Evolutionary conservation across 2,797 vertebrate species (phyloP).

Genomic region (Atherinosoma microstoma): DNA sequence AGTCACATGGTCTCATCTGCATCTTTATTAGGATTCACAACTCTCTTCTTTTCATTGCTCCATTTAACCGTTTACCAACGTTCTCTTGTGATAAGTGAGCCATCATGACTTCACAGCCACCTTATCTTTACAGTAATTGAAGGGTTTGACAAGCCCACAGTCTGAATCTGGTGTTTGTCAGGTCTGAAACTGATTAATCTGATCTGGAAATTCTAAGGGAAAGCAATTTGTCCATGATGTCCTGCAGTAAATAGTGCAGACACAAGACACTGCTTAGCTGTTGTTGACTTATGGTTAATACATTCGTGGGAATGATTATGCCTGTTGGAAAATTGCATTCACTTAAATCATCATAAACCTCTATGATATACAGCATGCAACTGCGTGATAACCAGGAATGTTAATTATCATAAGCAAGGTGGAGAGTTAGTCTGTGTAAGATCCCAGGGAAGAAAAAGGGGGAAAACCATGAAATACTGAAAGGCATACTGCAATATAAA

Average conservation of each 20-base stretch:
- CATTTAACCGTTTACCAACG: slow-evolving; percentile 13
- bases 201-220: slow-evolving; percentile 24
- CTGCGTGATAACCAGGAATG: slow-evolving; percentile 6
- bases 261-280: slow-evolving; percentile 20
- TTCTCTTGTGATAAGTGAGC: background rate
- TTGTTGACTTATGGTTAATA: slow-evolving; percentile 32
- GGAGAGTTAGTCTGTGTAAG: slow-evolving; percentile 25
- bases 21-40: slow-evolving; percentile 30
- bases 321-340: slow-evolving; percentile 9
- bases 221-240: slow-evolving; percentile 36
- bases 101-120: background rate
- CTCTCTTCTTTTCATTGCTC: background rate
- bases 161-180: slow-evolving; percentile 8
- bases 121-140: slow-evolving; percentile 23
- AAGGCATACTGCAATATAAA: slow-evolving; percentile 8
- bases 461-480: background rate
- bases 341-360: background rate
- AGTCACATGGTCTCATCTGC: slow-evolving; percentile 45
- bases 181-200: slow-evolving; percentile 16
- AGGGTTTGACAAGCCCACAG: slow-evolving; percentile 4
- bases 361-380: background rate
- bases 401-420: slow-evolving; percentile 36
- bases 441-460: background rate
- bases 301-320: slow-evolving; percentile 36
- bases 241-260: slow-evolving; percentile 38